Evolutionary conservation across 2,797 vertebrate species (phyloP).

Genomic region (Eidolon dupreanum): DNA sequence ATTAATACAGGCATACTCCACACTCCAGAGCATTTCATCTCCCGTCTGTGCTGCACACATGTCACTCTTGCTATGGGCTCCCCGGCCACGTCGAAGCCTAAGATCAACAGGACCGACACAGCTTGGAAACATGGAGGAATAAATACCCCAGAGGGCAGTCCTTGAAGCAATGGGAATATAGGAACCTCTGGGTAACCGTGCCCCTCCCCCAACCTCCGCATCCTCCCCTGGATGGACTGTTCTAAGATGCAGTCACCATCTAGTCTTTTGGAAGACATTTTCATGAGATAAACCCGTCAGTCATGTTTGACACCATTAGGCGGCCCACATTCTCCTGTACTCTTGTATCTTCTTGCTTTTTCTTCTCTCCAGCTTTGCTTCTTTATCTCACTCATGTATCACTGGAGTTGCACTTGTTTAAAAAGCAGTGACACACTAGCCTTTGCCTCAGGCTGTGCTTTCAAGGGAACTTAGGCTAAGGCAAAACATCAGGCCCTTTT

Average conservation of each 20-base stretch:
- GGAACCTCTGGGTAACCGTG: too few relatives aligned
- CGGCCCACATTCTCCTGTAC: neutral
- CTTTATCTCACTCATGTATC: neutral
- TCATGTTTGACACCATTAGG: rapidly evolving
- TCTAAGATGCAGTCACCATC: neutral
- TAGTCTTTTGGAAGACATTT: neutral
- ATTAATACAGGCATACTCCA: rapidly evolving
- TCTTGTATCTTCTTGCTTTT: neutral
- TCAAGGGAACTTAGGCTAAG: neutral
- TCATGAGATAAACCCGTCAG: neutral
- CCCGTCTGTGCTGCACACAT: rapidly evolving
- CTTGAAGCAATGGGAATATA: neutral
- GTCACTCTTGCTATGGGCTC: too few relatives aligned
- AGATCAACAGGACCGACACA: neutral
- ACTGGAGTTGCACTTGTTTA: neutral
- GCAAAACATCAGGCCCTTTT: neutral
- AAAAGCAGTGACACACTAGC: neutral
- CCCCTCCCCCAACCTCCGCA: too few relatives aligned
- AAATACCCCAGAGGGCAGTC: rapidly evolving
- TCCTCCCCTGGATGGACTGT: rapidly evolving
- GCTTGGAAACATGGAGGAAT: neutral
- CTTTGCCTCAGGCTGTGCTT: neutral
- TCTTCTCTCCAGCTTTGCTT: neutral
- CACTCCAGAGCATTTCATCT: neutral
- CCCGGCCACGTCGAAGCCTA: neutral